Evolutionary conservation across 35 echinoderm and acorn worm genomes (phyloP).

Genomic region (Patiria miniata): DNA sequence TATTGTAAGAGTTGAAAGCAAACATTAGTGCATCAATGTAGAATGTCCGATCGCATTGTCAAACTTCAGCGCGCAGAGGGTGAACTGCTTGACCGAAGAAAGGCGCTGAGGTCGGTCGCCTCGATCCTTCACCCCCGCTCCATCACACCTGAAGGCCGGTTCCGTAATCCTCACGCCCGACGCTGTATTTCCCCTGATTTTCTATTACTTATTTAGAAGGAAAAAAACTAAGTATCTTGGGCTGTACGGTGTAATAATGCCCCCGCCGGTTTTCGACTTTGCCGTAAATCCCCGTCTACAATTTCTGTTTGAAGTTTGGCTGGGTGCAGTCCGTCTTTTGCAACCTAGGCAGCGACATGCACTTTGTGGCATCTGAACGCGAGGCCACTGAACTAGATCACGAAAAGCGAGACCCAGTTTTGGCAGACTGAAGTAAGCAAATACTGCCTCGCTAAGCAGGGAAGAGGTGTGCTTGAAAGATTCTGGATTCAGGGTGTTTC

Average conservation of each 20-base stretch:
- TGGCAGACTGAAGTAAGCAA: too few species aligned
- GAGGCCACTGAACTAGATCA: not conserved
- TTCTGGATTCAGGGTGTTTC: too few species aligned
- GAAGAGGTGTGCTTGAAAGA: too few species aligned
- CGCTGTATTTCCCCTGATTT: not conserved
- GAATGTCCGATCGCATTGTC: not conserved
- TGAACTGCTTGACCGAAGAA: not conserved
- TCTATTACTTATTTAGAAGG: not conserved
- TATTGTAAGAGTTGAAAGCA: too few species aligned
- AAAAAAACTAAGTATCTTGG: not conserved
- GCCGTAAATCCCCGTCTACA: slow-evolving; percentile 6
- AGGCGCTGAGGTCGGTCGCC: not conserved
- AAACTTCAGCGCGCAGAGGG: not conserved
- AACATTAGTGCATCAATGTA: too few species aligned
- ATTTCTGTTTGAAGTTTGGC: slow-evolving; percentile 17
- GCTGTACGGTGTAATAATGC: not conserved
- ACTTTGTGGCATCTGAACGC: slow-evolving; percentile 5
- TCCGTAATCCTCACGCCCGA: slow-evolving; percentile 15
- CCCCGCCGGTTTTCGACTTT: slow-evolving; percentile 22
- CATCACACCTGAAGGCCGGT: not conserved
- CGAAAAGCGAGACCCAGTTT: too few species aligned
- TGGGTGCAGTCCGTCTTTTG: not conserved
- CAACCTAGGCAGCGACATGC: not conserved
- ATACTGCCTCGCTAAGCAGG: too few species aligned
- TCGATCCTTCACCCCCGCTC: not conserved